Evolutionary conservation across 2,113 vertebrate species (phyloP).

Genomic region (Charina bottae): DNA sequence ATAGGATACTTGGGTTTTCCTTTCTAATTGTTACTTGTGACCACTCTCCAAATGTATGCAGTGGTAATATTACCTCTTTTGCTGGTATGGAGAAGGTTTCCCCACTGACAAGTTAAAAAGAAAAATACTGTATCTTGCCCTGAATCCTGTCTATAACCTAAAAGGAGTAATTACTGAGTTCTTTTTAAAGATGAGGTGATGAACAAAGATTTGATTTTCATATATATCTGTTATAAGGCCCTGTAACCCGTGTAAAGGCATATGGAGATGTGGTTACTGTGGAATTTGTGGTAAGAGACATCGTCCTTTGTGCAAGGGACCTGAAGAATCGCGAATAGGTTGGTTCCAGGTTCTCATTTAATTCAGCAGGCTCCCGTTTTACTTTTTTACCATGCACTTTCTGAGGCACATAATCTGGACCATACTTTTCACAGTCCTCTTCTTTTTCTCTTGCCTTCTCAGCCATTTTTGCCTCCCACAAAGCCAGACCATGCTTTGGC

Average conservation of each 20-base stretch:
- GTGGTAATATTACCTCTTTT: conserved; percentile 62
- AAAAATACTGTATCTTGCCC: conserved; percentile 61
- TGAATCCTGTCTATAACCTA: conserved; percentile 40
- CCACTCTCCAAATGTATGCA: conserved; percentile 64
- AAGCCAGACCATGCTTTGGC: conserved; percentile 91
- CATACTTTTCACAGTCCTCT: conserved; percentile 89
- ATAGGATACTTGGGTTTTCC: conserved; percentile 79
- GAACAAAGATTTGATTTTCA: conserved; percentile 69
- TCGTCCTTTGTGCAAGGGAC: conserved; percentile 85
- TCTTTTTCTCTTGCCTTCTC: conserved; percentile 95
- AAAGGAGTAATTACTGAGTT: conserved; percentile 35
- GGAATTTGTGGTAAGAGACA: conserved; percentile 92
- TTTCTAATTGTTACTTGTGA: conserved; percentile 66
- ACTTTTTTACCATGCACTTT: conserved; percentile 87
- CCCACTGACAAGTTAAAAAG: conserved; percentile 37
- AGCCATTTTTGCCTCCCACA: conserved; percentile 97
- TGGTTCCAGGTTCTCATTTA: conserved; percentile 80
- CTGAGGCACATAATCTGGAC: conserved; percentile 86
- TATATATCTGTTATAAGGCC: conserved; percentile 92
- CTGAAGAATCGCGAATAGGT: conserved; percentile 89
- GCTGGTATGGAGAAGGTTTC: conserved; percentile 73
- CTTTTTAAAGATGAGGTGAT: conserved; percentile 67
- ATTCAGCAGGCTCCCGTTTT: conserved; percentile 86
- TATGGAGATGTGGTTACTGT: conserved; percentile 92
- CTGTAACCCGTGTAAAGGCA: conserved; percentile 97